Evolutionary conservation across 2,888 invertebrate genomes (phyloP).

Genomic region (Polymixis flavicincta): DNA sequence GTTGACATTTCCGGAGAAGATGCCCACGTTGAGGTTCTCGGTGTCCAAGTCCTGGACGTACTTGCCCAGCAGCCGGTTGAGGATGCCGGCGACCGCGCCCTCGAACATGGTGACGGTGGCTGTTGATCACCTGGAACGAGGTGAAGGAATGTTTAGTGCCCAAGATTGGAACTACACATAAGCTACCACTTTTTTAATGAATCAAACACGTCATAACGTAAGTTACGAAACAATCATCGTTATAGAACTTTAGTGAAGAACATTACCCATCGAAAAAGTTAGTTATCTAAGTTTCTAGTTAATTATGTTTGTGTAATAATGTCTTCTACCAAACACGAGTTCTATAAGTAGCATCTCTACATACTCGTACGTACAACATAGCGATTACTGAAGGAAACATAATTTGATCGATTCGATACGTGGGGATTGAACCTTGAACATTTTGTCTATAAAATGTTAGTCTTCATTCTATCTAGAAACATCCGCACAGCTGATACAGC

Average conservation of each 20-base stretch:
- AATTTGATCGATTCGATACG: not conserved
- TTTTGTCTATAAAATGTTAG: not conserved
- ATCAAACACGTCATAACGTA: not conserved
- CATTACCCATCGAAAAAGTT: constrained; percentile 5
- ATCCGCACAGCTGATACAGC: not conserved
- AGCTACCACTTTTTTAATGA: no score
- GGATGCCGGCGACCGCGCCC: constrained; percentile 94
- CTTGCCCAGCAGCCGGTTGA: constrained; percentile 95
- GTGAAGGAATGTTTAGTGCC: not conserved
- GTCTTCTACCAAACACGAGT: constrained; percentile 9
- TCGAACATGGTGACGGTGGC: constrained; percentile 92
- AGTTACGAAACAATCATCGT: constrained; percentile 9
- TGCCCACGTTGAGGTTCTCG: constrained; percentile 95
- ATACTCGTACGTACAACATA: no score
- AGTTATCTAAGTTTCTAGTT: constrained; percentile 9
- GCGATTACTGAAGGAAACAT: not conserved
- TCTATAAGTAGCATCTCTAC: not conserved
- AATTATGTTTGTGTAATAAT: constrained; percentile 24
- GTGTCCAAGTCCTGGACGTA: constrained; percentile 96
- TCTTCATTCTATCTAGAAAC: not conserved
- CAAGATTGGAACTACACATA: not conserved
- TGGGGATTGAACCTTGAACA: not conserved
- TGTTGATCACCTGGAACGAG: constrained; percentile 46
- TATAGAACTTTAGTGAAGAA: constrained; percentile 19
- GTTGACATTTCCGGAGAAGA: constrained; percentile 95